These are phyloP conservation scores for Takifugu flavidus DNA, from an alignment of 2,113 vertebrate genomes.

Conservation along the genomic window DNA sequence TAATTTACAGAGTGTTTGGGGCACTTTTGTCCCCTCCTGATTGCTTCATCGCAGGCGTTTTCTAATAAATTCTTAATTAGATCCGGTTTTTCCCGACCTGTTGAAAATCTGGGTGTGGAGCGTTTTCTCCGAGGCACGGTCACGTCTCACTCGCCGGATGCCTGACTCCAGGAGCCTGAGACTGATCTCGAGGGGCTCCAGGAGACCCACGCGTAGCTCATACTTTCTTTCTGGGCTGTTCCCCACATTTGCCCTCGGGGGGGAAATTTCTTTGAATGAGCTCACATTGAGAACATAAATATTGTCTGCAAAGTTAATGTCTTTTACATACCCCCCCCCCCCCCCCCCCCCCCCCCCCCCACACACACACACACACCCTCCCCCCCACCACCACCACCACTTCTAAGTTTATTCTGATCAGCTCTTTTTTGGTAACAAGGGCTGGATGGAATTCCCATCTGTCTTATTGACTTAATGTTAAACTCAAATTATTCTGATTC, in stretches of 20 bases:
- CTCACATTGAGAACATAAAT: constrained; percentile 18
- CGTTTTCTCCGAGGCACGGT: constrained; percentile 10
- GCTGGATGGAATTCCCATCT: constrained; percentile 13
- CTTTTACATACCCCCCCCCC: background rate
- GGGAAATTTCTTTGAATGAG: constrained; percentile 15
- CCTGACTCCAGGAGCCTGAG: constrained; percentile 35
- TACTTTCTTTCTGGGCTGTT: constrained; percentile 10
- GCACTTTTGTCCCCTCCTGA: background rate
- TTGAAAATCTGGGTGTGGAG: background rate
- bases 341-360: too few species aligned
- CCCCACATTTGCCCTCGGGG: constrained; percentile 6
- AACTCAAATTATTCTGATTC: constrained; percentile 44
- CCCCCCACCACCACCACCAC: background rate
- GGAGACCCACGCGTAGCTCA: constrained; percentile 10
- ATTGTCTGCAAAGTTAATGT: constrained; percentile 1
- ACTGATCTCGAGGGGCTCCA: constrained; percentile 32
- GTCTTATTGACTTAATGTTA: constrained; percentile 25
- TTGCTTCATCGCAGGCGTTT: background rate
- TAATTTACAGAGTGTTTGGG: background rate
- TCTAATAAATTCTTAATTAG: constrained; percentile 11
- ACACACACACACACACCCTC: too few species aligned
- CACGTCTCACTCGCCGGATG: constrained; percentile 36
- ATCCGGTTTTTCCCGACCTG: constrained; percentile 7
- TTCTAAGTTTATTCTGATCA: constrained; percentile 6
- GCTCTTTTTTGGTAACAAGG: constrained; percentile 30